A percentile compares a stretch with the other conserved stretches of the same genome.
These are phyloP conservation scores for Physella acuta DNA, from an alignment of 1,140 invertebrate species.

Conservation along the genomic window DNA sequence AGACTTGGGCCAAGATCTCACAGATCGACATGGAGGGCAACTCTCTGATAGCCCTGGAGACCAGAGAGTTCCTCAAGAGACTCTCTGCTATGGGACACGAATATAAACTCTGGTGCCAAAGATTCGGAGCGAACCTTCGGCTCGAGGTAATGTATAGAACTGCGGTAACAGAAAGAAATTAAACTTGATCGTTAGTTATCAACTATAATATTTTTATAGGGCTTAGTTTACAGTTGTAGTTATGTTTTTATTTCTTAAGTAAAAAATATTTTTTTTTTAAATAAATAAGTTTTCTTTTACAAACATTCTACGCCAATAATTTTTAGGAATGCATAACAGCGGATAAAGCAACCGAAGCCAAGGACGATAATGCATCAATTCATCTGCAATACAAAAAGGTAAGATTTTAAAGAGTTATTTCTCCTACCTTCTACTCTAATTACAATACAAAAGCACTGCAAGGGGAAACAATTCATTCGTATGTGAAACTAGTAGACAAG, in stretches of 20 bases:
- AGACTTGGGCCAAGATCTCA: constrained; percentile 53
- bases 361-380: constrained; percentile 41
- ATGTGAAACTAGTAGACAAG: too few species aligned
- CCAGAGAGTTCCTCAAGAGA: constrained; percentile 54
- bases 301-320: too few species aligned
- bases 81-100: constrained; percentile 55
- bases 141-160: constrained; percentile 55
- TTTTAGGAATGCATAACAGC: constrained; percentile 44
- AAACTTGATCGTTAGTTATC: too few species aligned
- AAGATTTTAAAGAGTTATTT: too few species aligned
- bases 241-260: not conserved
- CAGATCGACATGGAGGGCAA: constrained; percentile 52
- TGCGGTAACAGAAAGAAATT: too few species aligned
- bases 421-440: too few species aligned
- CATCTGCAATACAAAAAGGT: constrained; percentile 55
- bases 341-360: constrained; percentile 39
- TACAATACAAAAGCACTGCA: too few species aligned
- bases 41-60: constrained; percentile 50
- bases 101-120: constrained; percentile 56
- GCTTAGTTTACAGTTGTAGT: not conserved
- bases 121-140: constrained; percentile 44
- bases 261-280: too few species aligned
- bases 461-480: too few species aligned
- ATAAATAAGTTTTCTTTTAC: too few species aligned
- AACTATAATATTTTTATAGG: not conserved